Percentiles rank a stretch among this genome's conserved stretches.
These are phyloP conservation scores for Carpatolechia fugitivella DNA, from an alignment of 2,888 invertebrate species.

Conservation along the genomic window DNA sequence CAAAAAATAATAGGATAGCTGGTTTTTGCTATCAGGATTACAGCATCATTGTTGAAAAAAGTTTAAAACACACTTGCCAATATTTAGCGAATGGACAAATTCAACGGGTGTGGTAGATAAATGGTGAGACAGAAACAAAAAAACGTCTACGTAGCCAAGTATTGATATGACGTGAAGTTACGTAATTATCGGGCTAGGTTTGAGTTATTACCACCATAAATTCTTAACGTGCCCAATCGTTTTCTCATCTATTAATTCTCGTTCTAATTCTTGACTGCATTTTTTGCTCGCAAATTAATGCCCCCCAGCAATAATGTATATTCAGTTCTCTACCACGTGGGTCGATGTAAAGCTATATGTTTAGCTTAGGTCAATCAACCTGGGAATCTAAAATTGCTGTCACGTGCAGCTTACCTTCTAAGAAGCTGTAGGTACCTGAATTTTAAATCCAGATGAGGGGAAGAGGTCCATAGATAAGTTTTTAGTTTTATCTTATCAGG, in stretches of 20 bases:
- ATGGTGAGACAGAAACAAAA: neutral
- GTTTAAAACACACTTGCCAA: too few relatives aligned
- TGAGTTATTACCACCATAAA: constrained; percentile 8
- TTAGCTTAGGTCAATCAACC: constrained; percentile 30
- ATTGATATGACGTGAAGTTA: neutral
- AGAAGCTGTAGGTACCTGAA: constrained; percentile 24
- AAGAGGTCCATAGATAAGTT: too few relatives aligned
- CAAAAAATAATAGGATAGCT: too few relatives aligned
- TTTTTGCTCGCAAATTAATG: constrained; percentile 10
- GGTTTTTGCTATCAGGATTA: too few relatives aligned
- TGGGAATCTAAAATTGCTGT: constrained; percentile 24
- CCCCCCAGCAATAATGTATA: constrained; percentile 17
- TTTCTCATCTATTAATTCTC: constrained; percentile 7
- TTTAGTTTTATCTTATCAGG: too few relatives aligned
- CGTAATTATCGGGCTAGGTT: neutral
- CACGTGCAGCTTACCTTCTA: constrained; percentile 27
- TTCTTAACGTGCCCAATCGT: constrained; percentile 1
- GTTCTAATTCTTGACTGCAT: neutral
- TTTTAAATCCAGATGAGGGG: constrained; percentile 15
- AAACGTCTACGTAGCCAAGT: neutral
- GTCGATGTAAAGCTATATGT: constrained; percentile 20
- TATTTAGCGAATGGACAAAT: too few relatives aligned
- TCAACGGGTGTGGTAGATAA: neutral
- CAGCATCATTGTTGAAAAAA: too few relatives aligned
- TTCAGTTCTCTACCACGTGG: constrained; percentile 28